Base-by-base conservation (phyloP, 2,797 vertebrate species). In the Hypotaenidia okinawae region DNA sequence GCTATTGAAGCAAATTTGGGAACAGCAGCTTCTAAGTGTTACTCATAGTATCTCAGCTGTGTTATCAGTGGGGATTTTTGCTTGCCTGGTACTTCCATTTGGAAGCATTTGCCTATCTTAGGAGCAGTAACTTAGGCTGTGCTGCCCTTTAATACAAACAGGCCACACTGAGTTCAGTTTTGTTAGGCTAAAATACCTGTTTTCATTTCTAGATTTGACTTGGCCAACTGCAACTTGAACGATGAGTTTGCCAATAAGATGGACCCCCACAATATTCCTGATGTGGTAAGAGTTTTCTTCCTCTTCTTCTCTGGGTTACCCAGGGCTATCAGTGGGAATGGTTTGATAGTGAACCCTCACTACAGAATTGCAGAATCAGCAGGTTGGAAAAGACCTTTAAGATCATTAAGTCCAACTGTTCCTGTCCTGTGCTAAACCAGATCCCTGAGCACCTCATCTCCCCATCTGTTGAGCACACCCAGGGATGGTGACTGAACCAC, bases 201-300 rank as follows among this genome's bases (percentile, higher is more conserved):
- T 93, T 90, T 51, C 22, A 1, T 87, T 97, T 90, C 81, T 43
- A 99, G 99, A 32, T 99, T 99, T 22, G 99, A 99, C 97, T 98
- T 99, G 95, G 99, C 98, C 28, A 99, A 99, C 93, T 99, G 99
- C 96, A 99, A 99, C 94, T 63, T 99, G 95, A 99, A 99, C 32
- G 99, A 99, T 16, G 99, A 99, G 70, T 96, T 98, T 97, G 98
- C 99, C 95, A 99, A 99, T 95, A 99, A 99, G 98, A 99, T 99
- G 98, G 99, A 99, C 90, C 98, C 99, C 7, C 98, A 99, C 35
- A 97, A 95, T 64, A 84, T 99, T 83, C 99, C 99, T 94, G 99
- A 99, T 68, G 99, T 99, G 99, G 99, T 99, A 98, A 97, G 98
- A 28, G 54, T 64, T 43, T 86, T 74, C 22, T 57, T 58, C 25